Evolutionary conservation across 2,888 invertebrate genomes (phyloP).

Genomic region (Horisme vitalbata): DNA sequence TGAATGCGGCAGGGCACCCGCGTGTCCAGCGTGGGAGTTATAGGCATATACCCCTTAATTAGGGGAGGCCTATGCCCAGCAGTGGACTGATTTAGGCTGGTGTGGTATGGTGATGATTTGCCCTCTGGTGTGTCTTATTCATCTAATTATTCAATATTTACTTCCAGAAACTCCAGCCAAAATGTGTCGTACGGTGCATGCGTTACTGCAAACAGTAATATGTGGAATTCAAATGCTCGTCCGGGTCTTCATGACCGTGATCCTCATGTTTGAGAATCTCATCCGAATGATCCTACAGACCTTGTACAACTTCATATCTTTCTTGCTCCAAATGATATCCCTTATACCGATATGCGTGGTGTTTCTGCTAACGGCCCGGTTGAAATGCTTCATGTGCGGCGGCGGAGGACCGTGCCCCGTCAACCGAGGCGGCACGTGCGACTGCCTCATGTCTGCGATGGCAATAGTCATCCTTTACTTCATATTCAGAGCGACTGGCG

Average conservation of each 20-base stretch:
- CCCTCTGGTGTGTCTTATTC: neutral
- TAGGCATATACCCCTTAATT: too few species aligned
- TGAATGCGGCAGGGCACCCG: too few species aligned
- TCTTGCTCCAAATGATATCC: conserved; percentile 63
- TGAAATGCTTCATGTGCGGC: conserved; percentile 67
- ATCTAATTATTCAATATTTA: neutral
- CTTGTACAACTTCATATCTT: conserved; percentile 67
- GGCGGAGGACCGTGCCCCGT: conserved; percentile 64
- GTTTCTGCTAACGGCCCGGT: conserved; percentile 57
- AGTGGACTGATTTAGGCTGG: too few species aligned
- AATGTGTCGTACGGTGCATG: conserved; percentile 69
- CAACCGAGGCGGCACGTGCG: conserved; percentile 60
- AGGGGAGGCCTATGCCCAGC: too few species aligned
- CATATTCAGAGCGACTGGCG: conserved; percentile 62
- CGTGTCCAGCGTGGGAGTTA: too few species aligned
- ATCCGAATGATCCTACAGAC: conserved; percentile 67
- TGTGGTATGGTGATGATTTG: too few species aligned
- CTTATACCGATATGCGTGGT: conserved; percentile 67
- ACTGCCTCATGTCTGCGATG: conserved; percentile 60
- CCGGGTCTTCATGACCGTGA: conserved; percentile 65
- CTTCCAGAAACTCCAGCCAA: conserved; percentile 42
- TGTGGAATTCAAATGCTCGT: conserved; percentile 69
- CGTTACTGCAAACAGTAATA: conserved; percentile 54
- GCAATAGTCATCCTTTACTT: conserved; percentile 59
- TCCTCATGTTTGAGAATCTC: conserved; percentile 69